Evolutionary conservation across 64 coral and sea anemone genomes (phyloP).

Genomic region (Dendronephthya gigantea): DNA sequence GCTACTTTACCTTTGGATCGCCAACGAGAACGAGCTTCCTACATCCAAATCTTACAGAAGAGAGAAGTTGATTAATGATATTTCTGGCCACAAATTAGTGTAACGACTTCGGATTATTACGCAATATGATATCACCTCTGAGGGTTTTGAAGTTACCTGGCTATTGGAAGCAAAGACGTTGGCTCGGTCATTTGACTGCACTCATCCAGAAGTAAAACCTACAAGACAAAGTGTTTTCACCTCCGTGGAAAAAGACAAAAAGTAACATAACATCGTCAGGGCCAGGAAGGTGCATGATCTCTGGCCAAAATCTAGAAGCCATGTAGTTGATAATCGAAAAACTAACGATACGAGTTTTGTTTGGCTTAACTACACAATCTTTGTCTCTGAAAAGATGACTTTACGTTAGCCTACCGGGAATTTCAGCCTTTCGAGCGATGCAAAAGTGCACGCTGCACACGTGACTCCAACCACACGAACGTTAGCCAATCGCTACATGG

Average conservation of each 20-base stretch:
- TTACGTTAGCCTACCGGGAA: constrained; percentile 62
- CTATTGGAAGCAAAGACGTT: constrained; percentile 72
- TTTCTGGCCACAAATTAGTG: too few relatives aligned
- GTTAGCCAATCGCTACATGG: constrained; percentile 40
- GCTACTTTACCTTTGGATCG: constrained; percentile 70
- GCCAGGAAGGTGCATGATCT: too few relatives aligned
- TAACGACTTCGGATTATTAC: too few relatives aligned
- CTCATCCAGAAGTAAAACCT: constrained; percentile 82
- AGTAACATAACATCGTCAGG: too few relatives aligned
- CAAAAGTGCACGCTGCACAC: constrained; percentile 82
- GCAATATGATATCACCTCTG: too few relatives aligned
- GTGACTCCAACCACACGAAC: constrained; percentile 92
- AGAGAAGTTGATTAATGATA: too few relatives aligned
- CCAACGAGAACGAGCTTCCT: constrained; percentile 88
- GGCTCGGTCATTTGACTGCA: constrained; percentile 98
- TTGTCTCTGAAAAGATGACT: not conserved
- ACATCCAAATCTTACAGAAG: constrained; percentile 63
- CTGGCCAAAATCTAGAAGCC: too few relatives aligned
- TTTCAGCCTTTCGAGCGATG: constrained; percentile 65
- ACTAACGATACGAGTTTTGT: too few relatives aligned
- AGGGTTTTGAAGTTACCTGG: constrained; percentile 52
- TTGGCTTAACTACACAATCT: not conserved
- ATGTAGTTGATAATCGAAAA: too few relatives aligned
- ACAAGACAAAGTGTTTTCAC: too few relatives aligned
- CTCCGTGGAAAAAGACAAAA: too few relatives aligned